A percentile compares a stretch with the other conserved stretches of the same genome.
Evolutionary conservation across 2,888 invertebrate species (phyloP).

Genomic region (Leptopilina myrica): DNA sequence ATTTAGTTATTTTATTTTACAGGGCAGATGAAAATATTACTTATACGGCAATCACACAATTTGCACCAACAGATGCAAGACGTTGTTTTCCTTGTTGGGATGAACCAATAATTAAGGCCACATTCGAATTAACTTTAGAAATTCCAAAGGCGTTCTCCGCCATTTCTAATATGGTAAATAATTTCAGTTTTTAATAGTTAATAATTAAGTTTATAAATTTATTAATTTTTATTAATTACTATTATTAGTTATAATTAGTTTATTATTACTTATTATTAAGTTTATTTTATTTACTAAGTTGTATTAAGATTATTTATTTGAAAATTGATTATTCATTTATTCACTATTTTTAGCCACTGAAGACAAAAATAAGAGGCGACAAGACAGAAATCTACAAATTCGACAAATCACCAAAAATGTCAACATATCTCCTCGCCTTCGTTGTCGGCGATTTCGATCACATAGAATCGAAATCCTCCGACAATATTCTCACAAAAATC

Average conservation of each 20-base stretch:
- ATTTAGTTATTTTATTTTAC: slow-evolving; percentile 52
- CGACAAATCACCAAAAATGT: slow-evolving; percentile 41
- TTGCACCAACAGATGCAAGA: slow-evolving; percentile 93
- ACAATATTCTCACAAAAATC: slow-evolving; percentile 89
- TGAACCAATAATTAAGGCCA: slow-evolving; percentile 96
- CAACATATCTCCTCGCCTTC: slow-evolving; percentile 77
- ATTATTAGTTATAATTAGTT: too few species aligned
- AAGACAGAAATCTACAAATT: slow-evolving; percentile 81
- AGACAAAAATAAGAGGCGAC: slow-evolving; percentile 57
- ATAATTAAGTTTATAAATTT: too few species aligned
- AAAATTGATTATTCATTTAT: slow-evolving; percentile 24
- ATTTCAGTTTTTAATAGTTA: neutral
- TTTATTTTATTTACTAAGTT: too few species aligned
- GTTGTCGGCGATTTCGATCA: slow-evolving; percentile 97
- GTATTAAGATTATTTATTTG: neutral
- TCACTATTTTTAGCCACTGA: slow-evolving; percentile 70
- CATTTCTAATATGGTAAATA: slow-evolving; percentile 92
- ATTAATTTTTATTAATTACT: too few species aligned
- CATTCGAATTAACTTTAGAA: slow-evolving; percentile 92
- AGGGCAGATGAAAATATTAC: slow-evolving; percentile 86
- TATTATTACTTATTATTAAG: too few species aligned
- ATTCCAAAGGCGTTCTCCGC: slow-evolving; percentile 90
- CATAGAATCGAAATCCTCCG: slow-evolving; percentile 88
- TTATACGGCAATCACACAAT: slow-evolving; percentile 94
- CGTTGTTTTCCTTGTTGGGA: slow-evolving; percentile 99